Conservation (phyloP, 1,140 invertebrate genomes). For the Hycleus cichorii region DNA sequence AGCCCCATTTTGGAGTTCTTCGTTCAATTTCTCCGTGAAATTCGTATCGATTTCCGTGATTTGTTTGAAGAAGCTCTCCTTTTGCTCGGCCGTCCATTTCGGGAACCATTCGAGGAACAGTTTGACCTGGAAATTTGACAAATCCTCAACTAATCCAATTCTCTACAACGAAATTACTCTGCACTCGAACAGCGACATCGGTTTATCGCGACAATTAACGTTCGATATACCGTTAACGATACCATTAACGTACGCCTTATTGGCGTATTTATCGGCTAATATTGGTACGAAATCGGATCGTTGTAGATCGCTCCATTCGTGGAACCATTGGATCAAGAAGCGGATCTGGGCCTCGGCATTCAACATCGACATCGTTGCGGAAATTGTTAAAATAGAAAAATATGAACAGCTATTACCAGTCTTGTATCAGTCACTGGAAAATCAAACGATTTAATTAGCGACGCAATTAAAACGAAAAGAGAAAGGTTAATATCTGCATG, state of each 20-base stretch:
- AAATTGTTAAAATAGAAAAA: neutral
- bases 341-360: constrained; percentile 61
- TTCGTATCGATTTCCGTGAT: constrained; percentile 62
- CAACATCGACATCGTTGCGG: constrained; percentile 32
- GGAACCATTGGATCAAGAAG: constrained; percentile 79
- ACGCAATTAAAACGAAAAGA: constrained; percentile 6
- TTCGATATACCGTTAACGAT: constrained; percentile 61
- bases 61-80: constrained; percentile 57
- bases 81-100: constrained; percentile 70
- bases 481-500: constrained; percentile 18
- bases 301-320: constrained; percentile 82
- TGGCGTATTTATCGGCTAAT: constrained; percentile 59
- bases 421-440: constrained; percentile 23
- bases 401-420: constrained; percentile 6
- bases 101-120: constrained; percentile 80
- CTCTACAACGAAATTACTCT: constrained; percentile 49
- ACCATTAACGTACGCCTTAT: constrained; percentile 60
- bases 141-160: neutral
- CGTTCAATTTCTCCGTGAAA: constrained; percentile 63
- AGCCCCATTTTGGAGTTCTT: constrained; percentile 44
- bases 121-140: constrained; percentile 52
- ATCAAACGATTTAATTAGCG: constrained; percentile 7
- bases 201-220: constrained; percentile 61
- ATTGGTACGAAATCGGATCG: constrained; percentile 74
- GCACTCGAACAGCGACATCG: constrained; percentile 81